Base-by-base conservation (phyloP, 2,113 vertebrate species). In the Seriola aureovittata region DNA sequence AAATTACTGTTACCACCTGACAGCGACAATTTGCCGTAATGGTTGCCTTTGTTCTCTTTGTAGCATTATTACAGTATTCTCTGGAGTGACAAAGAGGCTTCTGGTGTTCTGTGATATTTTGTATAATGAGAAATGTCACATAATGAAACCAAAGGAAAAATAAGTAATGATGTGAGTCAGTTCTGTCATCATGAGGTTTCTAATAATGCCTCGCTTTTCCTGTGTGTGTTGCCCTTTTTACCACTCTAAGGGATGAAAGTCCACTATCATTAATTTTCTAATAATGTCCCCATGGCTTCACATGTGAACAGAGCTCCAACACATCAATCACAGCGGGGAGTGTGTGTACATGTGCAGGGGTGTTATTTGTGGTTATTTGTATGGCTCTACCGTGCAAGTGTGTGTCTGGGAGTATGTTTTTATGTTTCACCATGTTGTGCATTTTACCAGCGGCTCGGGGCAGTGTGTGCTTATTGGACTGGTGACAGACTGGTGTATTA, bases 291-390 rank as follows among this genome's bases (percentile, higher is more conserved):
- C 44, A 46, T 88, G 87, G 80, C 75, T 90, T 82, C 71, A 90
- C 84, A 80, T 92, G 85, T 90, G 85, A 80, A 86, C 80, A 80
- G 65, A 82, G 88, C 90, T 72, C 80, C 80, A 67, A 74, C 79
- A 88, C 91, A 93, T 94, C 85, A 93, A 89, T 93, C 93, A 89
- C 82, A 80, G 81, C 78, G 40, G n/a, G 1, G 71, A 57, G 29
- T 83, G 62, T 68, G 32, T 57, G 44, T 72, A 34, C 9, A 9
- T 81, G 38, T 70, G 48, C 21, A 25, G 32, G 3, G 10, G 29
- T 55, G 58, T 71, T 71, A 63, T 80, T 81, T 84, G 69, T 46
- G 48, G 34, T 75, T 80, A 65, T 60, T 71, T 73, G 46, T 75
- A 62, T 60, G 58, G 25, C 57, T 59, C 59, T 29, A 29, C 14